Percentiles rank a stretch among this genome's conserved stretches.
These are phyloP conservation scores for Protobothrops mucrosquamatus DNA, from an alignment of 2,113 vertebrate genomes.

Conservation along the genomic window DNA sequence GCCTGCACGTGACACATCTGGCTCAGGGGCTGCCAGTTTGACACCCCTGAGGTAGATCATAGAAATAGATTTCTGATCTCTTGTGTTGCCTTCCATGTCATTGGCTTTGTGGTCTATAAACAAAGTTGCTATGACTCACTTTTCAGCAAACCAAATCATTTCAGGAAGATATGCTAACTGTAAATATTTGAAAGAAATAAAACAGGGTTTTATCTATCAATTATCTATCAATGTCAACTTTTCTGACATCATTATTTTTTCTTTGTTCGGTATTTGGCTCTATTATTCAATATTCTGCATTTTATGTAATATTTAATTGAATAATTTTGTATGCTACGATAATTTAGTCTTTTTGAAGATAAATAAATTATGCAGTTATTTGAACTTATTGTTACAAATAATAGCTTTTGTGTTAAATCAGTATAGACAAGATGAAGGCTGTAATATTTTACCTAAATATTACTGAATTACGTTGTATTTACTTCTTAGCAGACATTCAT, in stretches of 20 bases:
- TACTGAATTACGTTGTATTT: background rate
- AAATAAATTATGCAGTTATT: background rate
- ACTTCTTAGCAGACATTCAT: background rate
- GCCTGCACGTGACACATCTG: too few species aligned
- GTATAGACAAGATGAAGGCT: background rate
- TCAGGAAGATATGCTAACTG: background rate
- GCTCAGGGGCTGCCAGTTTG: too few species aligned
- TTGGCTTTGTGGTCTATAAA: background rate
- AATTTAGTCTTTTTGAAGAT: background rate
- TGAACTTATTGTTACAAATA: background rate
- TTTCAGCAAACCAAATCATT: background rate
- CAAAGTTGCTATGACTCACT: background rate
- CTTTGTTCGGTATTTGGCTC: background rate
- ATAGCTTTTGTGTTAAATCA: background rate
- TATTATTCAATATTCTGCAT: background rate
- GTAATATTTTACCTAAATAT: background rate
- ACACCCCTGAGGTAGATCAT: background rate
- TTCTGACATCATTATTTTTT: background rate
- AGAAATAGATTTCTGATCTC: background rate
- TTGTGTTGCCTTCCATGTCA: background rate
- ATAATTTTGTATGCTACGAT: background rate
- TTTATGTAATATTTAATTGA: background rate
- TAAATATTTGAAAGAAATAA: background rate
- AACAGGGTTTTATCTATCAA: background rate
- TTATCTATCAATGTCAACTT: background rate